Evolutionary conservation across 92 coral and sea anemone genomes (phyloP), one percentile per base, ranked within the genome.

Genomic region (Chrysogorgia sp.): DNA sequence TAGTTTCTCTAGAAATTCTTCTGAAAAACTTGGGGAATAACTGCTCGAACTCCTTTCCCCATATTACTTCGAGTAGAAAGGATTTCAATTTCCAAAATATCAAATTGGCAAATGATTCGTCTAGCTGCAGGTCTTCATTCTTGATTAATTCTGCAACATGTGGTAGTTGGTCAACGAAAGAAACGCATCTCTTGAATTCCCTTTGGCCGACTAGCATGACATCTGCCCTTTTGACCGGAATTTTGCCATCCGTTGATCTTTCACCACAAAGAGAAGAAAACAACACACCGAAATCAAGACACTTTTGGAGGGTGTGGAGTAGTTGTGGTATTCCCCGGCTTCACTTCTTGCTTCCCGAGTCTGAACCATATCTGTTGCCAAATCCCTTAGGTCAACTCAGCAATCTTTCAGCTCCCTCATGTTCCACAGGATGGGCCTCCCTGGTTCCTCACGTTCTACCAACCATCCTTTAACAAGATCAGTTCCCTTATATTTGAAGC

Each of bases 11-110:
- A n/a, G n/a, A n/a, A n/a, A n/a, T n/a, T n/a, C n/a, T n/a, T n/a
- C n/a, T n/a, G n/a, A n/a, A n/a, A n/a, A n/a, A 66, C n/a, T n/a
- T n/a, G n/a, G n/a, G n/a, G n/a, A n/a, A n/a, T n/a, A n/a, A n/a
- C 12, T 35, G 26, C 9, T 35, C 45, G 0, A 35, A 5, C 74
- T 13, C 26, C 21, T 8, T 40, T 41, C 58, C 75, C 75, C 75
- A n/a, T n/a, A n/a, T n/a, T n/a, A n/a, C n/a, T n/a, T n/a, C n/a
- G n/a, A n/a, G n/a, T n/a, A n/a, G n/a, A n/a, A n/a, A n/a, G n/a
- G n/a, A n/a, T n/a, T n/a, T n/a, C n/a, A n/a, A 47, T 47, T 49
- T 71, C 77, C 77, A 71, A 52, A 71, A 71, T 6, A 71, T 71
- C 15, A 71, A 25, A 52, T 71, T 45, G 21, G 35, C 7, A 23